Conservation (phyloP, 2,888 invertebrate species). For the Platerodrilus igneus region DNA sequence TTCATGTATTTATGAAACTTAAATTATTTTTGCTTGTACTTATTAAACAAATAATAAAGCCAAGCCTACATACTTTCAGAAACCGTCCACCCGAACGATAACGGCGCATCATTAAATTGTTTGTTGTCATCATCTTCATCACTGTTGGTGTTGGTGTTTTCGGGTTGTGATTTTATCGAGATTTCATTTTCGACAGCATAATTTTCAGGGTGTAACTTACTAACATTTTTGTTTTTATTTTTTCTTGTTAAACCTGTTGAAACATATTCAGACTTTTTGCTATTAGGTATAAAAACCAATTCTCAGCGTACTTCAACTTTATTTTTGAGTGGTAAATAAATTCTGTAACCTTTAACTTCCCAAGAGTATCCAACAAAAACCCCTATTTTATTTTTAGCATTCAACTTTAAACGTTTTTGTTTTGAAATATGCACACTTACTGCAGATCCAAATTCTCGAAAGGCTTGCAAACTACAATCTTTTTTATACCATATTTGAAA, state of each 20-base stretch:
- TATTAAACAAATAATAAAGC: too few species aligned
- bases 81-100: too few species aligned
- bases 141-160: too few species aligned
- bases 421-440: constrained; percentile 39
- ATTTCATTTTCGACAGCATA: too few species aligned
- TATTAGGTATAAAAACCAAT: constrained; percentile 15
- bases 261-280: neutral
- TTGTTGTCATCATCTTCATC: too few species aligned
- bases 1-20: too few species aligned
- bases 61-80: too few species aligned
- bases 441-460: constrained; percentile 23
- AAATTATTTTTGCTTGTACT: too few species aligned
- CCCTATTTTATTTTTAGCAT: constrained; percentile 34
- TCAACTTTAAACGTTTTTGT: constrained; percentile 35
- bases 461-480: constrained; percentile 33
- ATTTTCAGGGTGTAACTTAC: too few species aligned
- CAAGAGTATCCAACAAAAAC: constrained; percentile 42
- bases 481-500: constrained; percentile 38
- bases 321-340: constrained; percentile 23
- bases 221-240: neutral
- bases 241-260: too few species aligned
- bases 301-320: constrained; percentile 22
- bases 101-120: too few species aligned
- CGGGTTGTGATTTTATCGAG: too few species aligned
- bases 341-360: constrained; percentile 21